Conservation (phyloP, 2,797 vertebrate genomes). For the Liasis olivaceus region DNA sequence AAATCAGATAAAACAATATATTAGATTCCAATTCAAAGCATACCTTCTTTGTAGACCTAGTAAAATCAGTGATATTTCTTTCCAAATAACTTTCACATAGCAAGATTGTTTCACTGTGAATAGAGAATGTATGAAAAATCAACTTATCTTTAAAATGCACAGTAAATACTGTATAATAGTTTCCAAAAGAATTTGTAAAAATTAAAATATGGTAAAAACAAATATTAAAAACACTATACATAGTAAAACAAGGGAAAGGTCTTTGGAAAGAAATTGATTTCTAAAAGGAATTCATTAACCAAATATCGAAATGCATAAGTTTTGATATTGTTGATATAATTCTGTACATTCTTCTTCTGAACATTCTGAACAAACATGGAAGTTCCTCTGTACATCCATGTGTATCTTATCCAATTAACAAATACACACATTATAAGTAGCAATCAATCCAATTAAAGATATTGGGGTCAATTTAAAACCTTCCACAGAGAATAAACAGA, state of each 20-base stretch:
- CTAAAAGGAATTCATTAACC: neutral
- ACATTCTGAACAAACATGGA: neutral
- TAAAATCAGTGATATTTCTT: neutral
- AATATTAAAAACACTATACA: neutral
- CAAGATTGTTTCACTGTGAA: neutral
- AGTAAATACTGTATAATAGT: neutral
- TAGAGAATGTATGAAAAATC: neutral
- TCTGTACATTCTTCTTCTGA: slow-evolving; percentile 32
- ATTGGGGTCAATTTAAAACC: slow-evolving; percentile 47
- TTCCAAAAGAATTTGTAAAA: slow-evolving; percentile 13
- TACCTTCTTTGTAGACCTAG: neutral
- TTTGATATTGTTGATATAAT: slow-evolving; percentile 41
- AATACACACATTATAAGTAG: slow-evolving; percentile 60
- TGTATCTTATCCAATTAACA: slow-evolving; percentile 50
- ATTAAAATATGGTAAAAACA: neutral
- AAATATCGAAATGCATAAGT: neutral
- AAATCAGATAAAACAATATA: neutral
- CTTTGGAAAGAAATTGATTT: neutral
- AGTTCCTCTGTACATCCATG: slow-evolving; percentile 50
- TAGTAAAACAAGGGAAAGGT: neutral
- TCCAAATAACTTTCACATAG: neutral
- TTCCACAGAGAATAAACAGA: neutral
- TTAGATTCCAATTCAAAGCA: neutral
- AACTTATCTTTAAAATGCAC: neutral
- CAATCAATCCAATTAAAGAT: slow-evolving; percentile 62